Evolutionary conservation across 2,888 invertebrate species (phyloP), one percentile per base, ranked within the genome.

Genomic region (Drosophila monieri): DNA sequence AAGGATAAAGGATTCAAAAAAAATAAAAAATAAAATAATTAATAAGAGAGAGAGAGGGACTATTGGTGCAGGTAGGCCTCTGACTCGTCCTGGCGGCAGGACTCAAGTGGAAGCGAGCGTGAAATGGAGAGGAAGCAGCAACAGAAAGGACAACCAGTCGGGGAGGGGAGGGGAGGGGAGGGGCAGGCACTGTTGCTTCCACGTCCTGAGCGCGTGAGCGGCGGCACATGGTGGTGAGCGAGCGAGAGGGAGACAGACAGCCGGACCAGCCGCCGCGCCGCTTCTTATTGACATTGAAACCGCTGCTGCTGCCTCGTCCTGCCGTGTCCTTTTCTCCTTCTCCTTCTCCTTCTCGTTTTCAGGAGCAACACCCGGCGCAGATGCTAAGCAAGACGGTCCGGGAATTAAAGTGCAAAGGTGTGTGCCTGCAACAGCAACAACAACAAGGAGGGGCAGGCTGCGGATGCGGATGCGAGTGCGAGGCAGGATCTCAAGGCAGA

Each of bases 321-420:
- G 10, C 30, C 37, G 32, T 14, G 37, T 15, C 35, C 43, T 39
- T 37, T 37, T 2, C 15, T 27, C 41, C 21, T 12, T 25, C 59
- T 35, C 35, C 32, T 18, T 3, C 32, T 18, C 14, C 18, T 18
- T 12, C 39, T 53, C 65, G 71, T 65, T 54, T 54, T 43, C 14
- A 30, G 27, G 53, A 67, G 76, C 73, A 86, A 85, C 84, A 85
- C 86, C 84, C 84, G 84, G 84, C 84, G 84, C 84, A 85, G 84
- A 86, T 85, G 84, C 76, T 85, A 85, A 79, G 84, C 77, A 83
- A 80, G 81, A 78, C 78, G 81, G 37, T 77, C 77, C 77, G 1
- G 85, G 78, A 80, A 80, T 80, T 78, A 80, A 80, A 80, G 74
- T 80, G 80, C 77, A 83, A 76, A 79, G 77, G 73, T 73, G 68